Evolutionary conservation across 2,113 vertebrate genomes (phyloP).

Genomic region (Hirundichthys speculiger): DNA sequence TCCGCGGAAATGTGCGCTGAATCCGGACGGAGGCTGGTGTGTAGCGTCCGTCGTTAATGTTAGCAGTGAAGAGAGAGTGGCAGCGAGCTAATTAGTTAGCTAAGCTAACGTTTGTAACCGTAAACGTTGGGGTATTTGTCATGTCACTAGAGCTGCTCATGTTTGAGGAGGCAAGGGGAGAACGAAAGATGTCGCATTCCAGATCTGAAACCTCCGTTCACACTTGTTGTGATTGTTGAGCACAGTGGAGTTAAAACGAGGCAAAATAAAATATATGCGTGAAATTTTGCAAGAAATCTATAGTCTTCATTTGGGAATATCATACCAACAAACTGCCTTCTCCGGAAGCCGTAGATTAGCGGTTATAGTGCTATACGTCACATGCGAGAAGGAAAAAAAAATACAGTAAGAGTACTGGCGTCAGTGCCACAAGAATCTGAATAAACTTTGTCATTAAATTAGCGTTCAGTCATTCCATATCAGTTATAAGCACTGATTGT

Average conservation of each 20-base stretch:
- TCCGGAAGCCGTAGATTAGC: slow-evolving; percentile 2
- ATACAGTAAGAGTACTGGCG: not conserved
- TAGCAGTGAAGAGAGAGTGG: slow-evolving; percentile 58
- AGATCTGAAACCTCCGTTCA: not conserved
- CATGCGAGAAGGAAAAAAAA: not conserved
- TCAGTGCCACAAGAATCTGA: not conserved
- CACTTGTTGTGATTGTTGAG: not conserved
- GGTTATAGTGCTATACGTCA: slow-evolving; percentile 4
- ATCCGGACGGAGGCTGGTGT: slow-evolving; percentile 95
- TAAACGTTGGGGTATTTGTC: slow-evolving; percentile 24
- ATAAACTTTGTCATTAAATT: slow-evolving; percentile 25
- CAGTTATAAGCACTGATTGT: not conserved
- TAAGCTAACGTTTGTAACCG: slow-evolving; percentile 57
- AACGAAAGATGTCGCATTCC: not conserved
- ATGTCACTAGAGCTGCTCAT: slow-evolving; percentile 28
- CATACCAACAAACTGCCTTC: not conserved
- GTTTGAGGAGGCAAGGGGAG: slow-evolving; percentile 1
- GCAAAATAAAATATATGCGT: not conserved
- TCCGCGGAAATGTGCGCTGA: slow-evolving; percentile 90
- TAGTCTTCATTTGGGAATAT: not conserved
- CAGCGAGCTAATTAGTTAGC: slow-evolving; percentile 74
- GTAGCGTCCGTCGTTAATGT: slow-evolving; percentile 74
- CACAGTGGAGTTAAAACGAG: not conserved
- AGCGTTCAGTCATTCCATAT: not conserved
- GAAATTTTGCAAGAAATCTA: slow-evolving; percentile 16